These are phyloP conservation scores for Arge pagana DNA, from an alignment of 2,888 invertebrate genomes.

Conservation along the genomic window DNA sequence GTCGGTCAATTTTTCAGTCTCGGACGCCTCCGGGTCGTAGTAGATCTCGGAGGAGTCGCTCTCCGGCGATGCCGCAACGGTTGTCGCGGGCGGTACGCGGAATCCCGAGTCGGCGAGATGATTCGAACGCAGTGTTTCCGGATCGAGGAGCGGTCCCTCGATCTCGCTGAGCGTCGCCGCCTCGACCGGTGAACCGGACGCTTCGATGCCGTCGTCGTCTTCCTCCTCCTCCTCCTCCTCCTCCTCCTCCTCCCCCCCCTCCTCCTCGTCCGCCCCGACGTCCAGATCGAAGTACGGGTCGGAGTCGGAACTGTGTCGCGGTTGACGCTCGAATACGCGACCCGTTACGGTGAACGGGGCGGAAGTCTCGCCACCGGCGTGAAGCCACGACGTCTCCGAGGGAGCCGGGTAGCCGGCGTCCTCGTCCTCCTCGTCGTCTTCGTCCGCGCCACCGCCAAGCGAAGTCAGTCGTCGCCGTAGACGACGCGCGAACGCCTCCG, in stretches of 20 bases:
- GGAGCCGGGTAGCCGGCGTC: slow-evolving; percentile 30
- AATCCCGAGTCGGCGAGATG: slow-evolving; percentile 64
- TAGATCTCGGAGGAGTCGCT: slow-evolving; percentile 58
- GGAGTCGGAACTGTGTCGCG: slow-evolving; percentile 56
- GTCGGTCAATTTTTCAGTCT: slow-evolving; percentile 39
- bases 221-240: slow-evolving; percentile 59
- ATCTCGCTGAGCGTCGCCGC: slow-evolving; percentile 54
- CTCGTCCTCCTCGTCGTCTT: slow-evolving; percentile 26
- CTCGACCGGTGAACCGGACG: slow-evolving; percentile 54
- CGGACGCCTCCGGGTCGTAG: slow-evolving; percentile 50
- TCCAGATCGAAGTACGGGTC: slow-evolving; percentile 52
- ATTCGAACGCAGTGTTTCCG: too few relatives aligned
- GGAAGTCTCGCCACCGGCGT: slow-evolving; percentile 27
- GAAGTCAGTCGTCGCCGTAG: slow-evolving; percentile 76
- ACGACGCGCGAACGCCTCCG: slow-evolving; percentile 80
- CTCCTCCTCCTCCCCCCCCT: slow-evolving; percentile 72
- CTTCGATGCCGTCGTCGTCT: slow-evolving; percentile 51
- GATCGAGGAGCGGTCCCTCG: slow-evolving; percentile 45
- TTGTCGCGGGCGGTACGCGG: slow-evolving; percentile 52
- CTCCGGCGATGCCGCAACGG: slow-evolving; percentile 46
- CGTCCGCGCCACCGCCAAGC: slow-evolving; percentile 62
- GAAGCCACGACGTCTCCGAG: slow-evolving; percentile 46
- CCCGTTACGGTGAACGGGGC: slow-evolving; percentile 46
- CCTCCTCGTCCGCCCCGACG: slow-evolving; percentile 63
- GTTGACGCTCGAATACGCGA: slow-evolving; percentile 57